Conservation (phyloP, 2,113 vertebrate species). For the Trochalopteron elliotii region DNA sequence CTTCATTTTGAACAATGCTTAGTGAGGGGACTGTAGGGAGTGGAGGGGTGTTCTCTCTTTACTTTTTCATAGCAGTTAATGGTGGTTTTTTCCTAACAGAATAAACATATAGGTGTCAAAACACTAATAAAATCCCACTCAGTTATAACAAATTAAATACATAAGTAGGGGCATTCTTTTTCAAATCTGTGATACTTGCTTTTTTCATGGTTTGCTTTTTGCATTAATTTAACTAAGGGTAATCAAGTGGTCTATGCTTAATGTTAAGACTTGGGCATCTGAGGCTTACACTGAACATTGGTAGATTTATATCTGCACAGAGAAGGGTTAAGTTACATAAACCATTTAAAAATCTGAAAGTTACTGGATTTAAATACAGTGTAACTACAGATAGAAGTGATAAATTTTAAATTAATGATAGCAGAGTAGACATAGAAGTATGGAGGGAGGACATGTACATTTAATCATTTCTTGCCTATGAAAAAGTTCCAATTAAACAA, state of each 20-base stretch:
- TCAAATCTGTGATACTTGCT: background rate
- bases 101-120: background rate
- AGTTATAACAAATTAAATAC: background rate
- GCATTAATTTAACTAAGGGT: background rate
- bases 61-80: background rate
- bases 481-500: background rate
- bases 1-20: background rate
- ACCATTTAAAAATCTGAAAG: background rate
- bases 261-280: background rate
- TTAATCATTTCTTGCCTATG: background rate
- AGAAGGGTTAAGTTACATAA: background rate
- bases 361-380: background rate
- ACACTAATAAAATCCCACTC: background rate
- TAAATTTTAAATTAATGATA: background rate
- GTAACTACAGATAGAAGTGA: background rate
- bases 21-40: too few relatives aligned
- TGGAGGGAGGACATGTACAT: background rate
- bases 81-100: rapidly evolving
- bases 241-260: background rate
- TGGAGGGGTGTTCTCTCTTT: rapidly evolving
- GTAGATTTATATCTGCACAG: background rate
- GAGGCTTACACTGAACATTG: background rate
- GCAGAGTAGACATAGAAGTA: background rate
- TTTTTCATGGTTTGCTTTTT: background rate
- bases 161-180: background rate